A percentile compares a stretch with the other conserved stretches of the same genome.
Evolutionary conservation across 2,113 vertebrate species (phyloP).

Genomic region (Peromyscus californicus): DNA sequence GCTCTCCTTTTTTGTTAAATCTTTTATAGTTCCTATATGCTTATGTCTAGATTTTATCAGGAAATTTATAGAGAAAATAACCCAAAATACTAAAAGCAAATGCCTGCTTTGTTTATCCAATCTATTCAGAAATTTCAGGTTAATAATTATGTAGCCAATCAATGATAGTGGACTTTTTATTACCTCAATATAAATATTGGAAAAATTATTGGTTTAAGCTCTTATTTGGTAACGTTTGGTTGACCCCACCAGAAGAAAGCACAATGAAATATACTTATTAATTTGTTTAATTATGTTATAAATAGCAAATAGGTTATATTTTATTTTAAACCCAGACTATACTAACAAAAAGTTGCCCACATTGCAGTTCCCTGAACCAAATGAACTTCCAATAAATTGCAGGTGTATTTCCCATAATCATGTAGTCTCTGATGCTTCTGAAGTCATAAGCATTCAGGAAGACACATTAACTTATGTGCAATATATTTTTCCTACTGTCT

Average conservation of each 20-base stretch:
- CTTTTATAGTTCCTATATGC: neutral
- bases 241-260: neutral
- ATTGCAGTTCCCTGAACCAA: neutral
- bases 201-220: neutral
- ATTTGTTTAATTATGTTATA: slow-evolving; percentile 7
- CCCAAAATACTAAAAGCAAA: neutral
- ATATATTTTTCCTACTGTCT: slow-evolving; percentile 46
- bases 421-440: neutral
- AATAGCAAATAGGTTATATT: slow-evolving; percentile 26
- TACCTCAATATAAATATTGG: neutral
- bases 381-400: slow-evolving; percentile 18
- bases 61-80: slow-evolving; percentile 18
- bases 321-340: neutral
- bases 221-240: neutral
- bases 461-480: slow-evolving; percentile 33
- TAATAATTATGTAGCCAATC: neutral
- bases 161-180: neutral
- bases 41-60: neutral
- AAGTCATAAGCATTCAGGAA: slow-evolving; percentile 42
- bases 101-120: neutral
- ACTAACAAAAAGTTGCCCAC: neutral
- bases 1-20: neutral
- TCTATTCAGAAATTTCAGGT: slow-evolving; percentile 9
- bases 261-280: neutral
- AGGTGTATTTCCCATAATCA: neutral